A percentile compares a stretch with the other conserved stretches of the same genome.
Evolutionary conservation across 2,888 invertebrate species (phyloP).

Genomic region (Apodemia hepburni): DNA sequence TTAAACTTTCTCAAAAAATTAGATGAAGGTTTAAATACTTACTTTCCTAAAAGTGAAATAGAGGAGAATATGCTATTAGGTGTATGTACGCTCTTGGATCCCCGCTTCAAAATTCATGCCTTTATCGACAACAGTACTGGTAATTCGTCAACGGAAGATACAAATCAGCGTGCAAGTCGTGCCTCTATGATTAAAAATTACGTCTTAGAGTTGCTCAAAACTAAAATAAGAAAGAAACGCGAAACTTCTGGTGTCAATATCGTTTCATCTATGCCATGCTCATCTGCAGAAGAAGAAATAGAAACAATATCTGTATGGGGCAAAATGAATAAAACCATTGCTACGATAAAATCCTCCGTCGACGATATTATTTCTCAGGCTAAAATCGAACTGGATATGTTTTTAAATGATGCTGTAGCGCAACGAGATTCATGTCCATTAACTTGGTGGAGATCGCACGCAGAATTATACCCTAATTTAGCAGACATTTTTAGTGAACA

Average conservation of each 20-base stretch:
- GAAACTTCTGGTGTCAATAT: neutral
- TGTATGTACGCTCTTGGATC: constrained; percentile 27
- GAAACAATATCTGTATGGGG: neutral
- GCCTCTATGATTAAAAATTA: neutral
- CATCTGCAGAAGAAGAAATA: neutral
- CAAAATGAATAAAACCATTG: neutral
- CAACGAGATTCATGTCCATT: constrained; percentile 15
- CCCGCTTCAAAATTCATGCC: constrained; percentile 1
- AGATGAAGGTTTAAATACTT: constrained; percentile 19
- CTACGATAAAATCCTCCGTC: neutral
- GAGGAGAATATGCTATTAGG: constrained; percentile 22
- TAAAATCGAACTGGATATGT: neutral
- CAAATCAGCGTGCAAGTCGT: neutral
- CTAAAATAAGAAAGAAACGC: neutral
- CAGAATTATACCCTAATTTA: constrained; percentile 25
- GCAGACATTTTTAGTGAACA: constrained; percentile 22
- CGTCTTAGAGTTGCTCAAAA: neutral
- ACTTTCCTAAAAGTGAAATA: constrained; percentile 20
- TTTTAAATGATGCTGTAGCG: constrained; percentile 17
- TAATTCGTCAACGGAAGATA: neutral
- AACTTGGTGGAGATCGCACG: constrained; percentile 26
- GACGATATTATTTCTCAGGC: neutral
- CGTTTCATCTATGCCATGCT: constrained; percentile 6
- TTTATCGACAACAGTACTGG: constrained; percentile 1
- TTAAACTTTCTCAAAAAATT: neutral